Evolutionary conservation across 2,888 invertebrate species (phyloP).

Genomic region (Agrilus cyanescens): DNA sequence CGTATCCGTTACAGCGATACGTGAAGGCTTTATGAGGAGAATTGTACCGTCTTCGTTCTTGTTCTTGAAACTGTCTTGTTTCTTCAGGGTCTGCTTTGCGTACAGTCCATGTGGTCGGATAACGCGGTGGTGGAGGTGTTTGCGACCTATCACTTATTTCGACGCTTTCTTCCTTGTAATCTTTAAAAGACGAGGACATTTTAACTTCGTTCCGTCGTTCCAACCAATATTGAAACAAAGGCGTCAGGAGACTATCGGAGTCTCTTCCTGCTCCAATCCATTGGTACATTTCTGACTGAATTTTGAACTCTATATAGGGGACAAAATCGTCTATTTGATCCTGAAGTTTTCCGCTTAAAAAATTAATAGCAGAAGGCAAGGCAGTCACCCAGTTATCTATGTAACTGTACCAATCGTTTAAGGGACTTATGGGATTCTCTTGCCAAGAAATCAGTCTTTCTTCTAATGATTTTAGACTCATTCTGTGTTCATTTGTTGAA

Average conservation of each 20-base stretch:
- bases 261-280: conserved; percentile 95
- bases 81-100: conserved; percentile 67
- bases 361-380: conserved; percentile 68
- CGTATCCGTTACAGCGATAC: conserved; percentile 48
- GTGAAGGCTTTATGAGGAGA: conserved; percentile 88
- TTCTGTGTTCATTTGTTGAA: conserved; percentile 72
- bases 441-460: conserved; percentile 62
- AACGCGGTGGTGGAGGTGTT: conserved; percentile 47
- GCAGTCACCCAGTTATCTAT: conserved; percentile 63
- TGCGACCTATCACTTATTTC: conserved; percentile 33
- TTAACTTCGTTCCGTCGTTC: conserved; percentile 43
- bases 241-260: conserved; percentile 63
- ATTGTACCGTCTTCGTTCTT: conserved; percentile 75
- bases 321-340: conserved; percentile 77
- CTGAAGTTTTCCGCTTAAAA: conserved; percentile 72
- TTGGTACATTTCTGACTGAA: conserved; percentile 59
- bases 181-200: conserved; percentile 23
- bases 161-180: conserved; percentile 30
- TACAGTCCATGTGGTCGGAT: conserved; percentile 74
- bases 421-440: conserved; percentile 66
- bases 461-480: conserved; percentile 64
- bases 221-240: conserved; percentile 72
- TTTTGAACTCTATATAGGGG: conserved; percentile 76
- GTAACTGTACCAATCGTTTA: conserved; percentile 68
- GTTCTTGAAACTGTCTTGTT: conserved; percentile 59